Base-by-base conservation (phyloP, 2,888 invertebrate genomes). In the Phrixothrix hirtus region DNA sequence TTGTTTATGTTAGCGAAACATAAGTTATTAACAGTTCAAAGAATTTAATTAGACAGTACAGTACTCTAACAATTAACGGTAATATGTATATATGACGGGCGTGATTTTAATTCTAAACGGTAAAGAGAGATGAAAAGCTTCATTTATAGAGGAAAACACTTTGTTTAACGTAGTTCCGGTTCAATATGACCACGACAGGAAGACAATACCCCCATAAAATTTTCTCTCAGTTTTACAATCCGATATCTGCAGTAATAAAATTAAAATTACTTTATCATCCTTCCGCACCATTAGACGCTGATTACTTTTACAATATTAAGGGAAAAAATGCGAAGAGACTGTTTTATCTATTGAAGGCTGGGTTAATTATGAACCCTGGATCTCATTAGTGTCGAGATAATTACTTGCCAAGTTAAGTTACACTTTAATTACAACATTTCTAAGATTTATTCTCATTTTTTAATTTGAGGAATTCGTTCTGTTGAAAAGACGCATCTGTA, bases 221-320 rank as follows among this genome's bases (percentile, higher is more conserved):
- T 48, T 32, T 49, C 54, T 49, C 44, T 27, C 49, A 45, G 44
- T 49, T 54, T 54, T 54, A 54, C 54, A 54, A 54, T 54, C 49
- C 48, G 55, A 60, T 61, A 59, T 61, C 60, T 59, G 59, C 61
- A 61, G 65, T 61, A 66, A 68, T 68, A 69, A 69, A 69, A 65
- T 63, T 63, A 61, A 65, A 65, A 69, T 68, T 65, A 66, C 67
- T 67, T 69, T 69, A 69, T 69, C 69, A 67, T 67, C 64, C 61
- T 69, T 68, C 66, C 64, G 56, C 60, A 61, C 68, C 69, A 69
- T 69, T 69, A 68, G 61, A 47, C 65, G 60, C 63, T 65, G 68
- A 65, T 68, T 68, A 66, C 67, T 67, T 66, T 62, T 57, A 60
- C 64, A 63, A 64, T 63, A 63, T 61, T 59, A 64, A 57, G 56